A percentile compares a stretch with the other conserved stretches of the same genome.
phyloP scores from a whole-genome alignment of 92 coral and sea anemone genomes.

The Paramuricea clavata region DNA sequence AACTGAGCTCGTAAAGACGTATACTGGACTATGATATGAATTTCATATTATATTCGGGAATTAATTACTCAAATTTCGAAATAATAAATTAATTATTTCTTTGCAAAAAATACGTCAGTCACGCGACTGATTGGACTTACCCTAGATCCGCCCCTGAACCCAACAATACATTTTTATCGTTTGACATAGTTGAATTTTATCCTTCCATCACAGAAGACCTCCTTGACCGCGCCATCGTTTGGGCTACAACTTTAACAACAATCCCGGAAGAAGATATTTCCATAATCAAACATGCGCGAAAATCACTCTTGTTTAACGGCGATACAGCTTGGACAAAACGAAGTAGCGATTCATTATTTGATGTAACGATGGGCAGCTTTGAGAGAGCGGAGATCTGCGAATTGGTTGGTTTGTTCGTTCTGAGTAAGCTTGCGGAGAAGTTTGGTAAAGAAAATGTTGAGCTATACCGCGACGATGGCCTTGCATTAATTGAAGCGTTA shows the following conservation, averaged over 20 bases:
- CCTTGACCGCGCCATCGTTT: conserved; percentile 33
- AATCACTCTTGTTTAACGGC: conserved; percentile 55
- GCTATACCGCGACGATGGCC: conserved; percentile 13
- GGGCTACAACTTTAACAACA: conserved; percentile 18
- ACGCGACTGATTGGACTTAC: no score
- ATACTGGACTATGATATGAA: no score
- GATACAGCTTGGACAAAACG: conserved; percentile 54
- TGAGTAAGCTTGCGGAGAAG: conserved; percentile 27
- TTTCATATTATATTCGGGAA: no score
- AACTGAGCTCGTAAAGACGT: no score
- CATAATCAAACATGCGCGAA: conserved; percentile 56
- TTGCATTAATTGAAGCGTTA: neutral
- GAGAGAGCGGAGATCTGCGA: conserved; percentile 69
- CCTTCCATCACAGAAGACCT: conserved; percentile 64
- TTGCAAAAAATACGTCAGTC: no score
- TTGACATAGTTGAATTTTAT: conserved; percentile 61
- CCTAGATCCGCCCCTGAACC: no score
- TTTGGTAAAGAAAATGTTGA: neutral
- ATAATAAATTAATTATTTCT: no score
- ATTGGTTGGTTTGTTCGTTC: conserved; percentile 46
- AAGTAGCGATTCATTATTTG: conserved; percentile 34
- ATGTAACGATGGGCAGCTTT: conserved; percentile 65
- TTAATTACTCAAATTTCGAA: no score
- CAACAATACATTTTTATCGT: conserved; percentile 43
- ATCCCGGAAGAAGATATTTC: conserved; percentile 44